Evolutionary conservation across 23 tunicate genomes (phyloP), one percentile per base, ranked within the genome.

Genomic region (Pegea sp.): DNA sequence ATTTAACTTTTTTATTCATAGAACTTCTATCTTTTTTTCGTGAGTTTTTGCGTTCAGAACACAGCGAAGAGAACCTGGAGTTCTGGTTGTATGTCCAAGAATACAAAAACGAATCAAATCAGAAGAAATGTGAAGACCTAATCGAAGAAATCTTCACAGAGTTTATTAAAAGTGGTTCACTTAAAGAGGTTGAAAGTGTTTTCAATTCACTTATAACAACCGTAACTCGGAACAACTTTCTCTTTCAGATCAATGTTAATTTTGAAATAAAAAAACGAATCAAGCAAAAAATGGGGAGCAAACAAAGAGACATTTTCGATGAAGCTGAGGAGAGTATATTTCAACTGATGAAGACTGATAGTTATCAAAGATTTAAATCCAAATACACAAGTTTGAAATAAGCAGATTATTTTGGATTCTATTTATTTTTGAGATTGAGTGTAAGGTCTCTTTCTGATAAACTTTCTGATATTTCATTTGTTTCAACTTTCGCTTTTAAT

Each of bases 41-140:
- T 16, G 16, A 38, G 13, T 38, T 38, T 38, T 16, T 38, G 13
- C 46, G 16, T 8, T 8, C 13, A 11, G 46, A 38, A 16, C 46
- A 38, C 46, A 38, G 46, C 16, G 46, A 38, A 11, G 46, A 38
- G 16, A 38, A 38, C 46, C 46, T 38, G 46, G 46, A 38, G 13
- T 38, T 38, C 46, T 38, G 46, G 46, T 11, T 8, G 46, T 8
- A 16, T 16, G 16, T 38, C 46, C 46, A 38, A 16, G 46, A 38
- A 11, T 38, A 8, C 16, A 38, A 38, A 38, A 16, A 38, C 16
- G 13, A 8, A 16, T 11, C 46, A 8, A 8, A 11, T 16, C 11
- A 8, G 46, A 16, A 38, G 11, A 38, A 38, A 16, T 38, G 46
- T 16, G 16, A 38, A 11, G 46, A 38, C 11, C 11, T 38, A 38